Base-by-base conservation (phyloP, 2,888 invertebrate genomes). In the Dermolepida albohirtum region DNA sequence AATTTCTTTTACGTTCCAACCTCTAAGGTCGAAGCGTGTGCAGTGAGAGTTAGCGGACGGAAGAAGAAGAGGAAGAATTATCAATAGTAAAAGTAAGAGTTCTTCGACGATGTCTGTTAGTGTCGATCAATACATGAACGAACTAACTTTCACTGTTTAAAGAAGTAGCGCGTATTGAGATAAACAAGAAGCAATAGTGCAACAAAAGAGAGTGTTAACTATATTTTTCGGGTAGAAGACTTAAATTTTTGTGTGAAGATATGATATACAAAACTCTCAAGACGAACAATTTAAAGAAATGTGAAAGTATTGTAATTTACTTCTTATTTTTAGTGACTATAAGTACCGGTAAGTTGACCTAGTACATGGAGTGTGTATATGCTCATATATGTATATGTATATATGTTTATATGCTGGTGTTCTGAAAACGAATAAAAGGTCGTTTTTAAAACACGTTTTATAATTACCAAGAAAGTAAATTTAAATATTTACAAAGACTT, bases 221-320 rank as follows among this genome's bases (percentile, higher is more conserved):
- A 43, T 22, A 59, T 16, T 44, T 62, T 62, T 62, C 44, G 1
- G 12, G 11, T 7, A 12, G 6, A 12, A 55, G 29, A 44, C 44
- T 43, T 54, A n/a, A 62, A 10, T 8, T 49, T 8, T 10, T 57
- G n/a, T 22, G 17, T 39, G 39, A 29, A 55, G 65, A 69, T 65
- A 69, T 69, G 68, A 69, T 65, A 65, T 62, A 69, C 52, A 66
- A 65, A 69, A 65, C 44, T 22, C 50, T 27, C 22, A 40, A 43
- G 14, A 29, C 11, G 16, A 43, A 40, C 22, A 22, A 27, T 41
- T 41, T 66, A 67, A 70, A 71, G 67, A 72, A 67, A 71, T 68
- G 72, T 64, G 74, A 72, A 73, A 72, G 71, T 72, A 72, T 70
- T 55, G 54, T 71, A 44, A 64, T 69, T 34, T 72, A 68, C 41